Evolutionary conservation across 2,113 vertebrate species (phyloP).

Genomic region (Motacilla alba): DNA sequence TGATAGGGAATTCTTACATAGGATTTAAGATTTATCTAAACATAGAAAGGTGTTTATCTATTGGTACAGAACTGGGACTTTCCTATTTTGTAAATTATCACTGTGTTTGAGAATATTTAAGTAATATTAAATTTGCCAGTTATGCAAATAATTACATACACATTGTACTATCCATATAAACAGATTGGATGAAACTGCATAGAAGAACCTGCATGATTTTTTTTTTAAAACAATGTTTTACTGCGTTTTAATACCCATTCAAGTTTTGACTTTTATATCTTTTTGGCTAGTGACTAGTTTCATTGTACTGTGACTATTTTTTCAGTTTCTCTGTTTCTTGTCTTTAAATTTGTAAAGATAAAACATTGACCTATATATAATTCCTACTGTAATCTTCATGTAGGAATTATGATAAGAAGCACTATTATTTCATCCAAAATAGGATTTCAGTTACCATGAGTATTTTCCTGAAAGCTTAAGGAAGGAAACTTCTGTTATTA

Average conservation of each 20-base stretch:
- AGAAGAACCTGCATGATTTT: background rate
- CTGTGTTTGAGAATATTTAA: background rate
- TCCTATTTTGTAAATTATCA: background rate
- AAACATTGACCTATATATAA: background rate
- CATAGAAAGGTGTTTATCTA: background rate
- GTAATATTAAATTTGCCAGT: background rate
- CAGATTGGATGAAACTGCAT: background rate
- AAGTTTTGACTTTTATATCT: background rate
- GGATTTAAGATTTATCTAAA: background rate
- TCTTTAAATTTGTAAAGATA: background rate
- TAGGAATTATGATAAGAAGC: background rate
- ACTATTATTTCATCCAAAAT: background rate
- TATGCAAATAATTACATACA: background rate
- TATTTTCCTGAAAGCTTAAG: background rate
- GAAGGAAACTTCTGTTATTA: background rate
- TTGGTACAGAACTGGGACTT: background rate
- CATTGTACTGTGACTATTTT: background rate
- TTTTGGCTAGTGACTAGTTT: background rate
- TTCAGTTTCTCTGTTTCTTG: background rate
- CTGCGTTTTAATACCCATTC: background rate
- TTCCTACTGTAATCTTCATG: background rate
- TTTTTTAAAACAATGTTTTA: background rate
- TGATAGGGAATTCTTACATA: background rate
- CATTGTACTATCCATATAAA: background rate
- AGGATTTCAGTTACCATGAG: background rate